phyloP scores from a whole-genome alignment of 2,113 vertebrate genomes.

The Vombatus ursinus region DNA sequence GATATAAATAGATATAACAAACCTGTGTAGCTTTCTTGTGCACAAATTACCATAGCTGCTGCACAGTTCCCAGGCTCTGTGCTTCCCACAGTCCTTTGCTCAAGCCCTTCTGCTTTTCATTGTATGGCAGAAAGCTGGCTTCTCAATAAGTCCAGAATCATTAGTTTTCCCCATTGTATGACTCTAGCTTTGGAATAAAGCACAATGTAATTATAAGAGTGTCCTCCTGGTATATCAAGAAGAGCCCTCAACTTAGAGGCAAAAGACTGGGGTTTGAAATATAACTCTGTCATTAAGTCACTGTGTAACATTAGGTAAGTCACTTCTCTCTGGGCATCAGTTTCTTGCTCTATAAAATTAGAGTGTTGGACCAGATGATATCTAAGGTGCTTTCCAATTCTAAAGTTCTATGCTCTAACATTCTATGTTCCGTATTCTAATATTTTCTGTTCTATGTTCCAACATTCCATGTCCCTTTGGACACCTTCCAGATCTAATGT shows the following conservation, averaged over 20 bases:
- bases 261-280: not conserved
- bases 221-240: not conserved
- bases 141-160: not conserved
- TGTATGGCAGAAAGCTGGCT: not conserved
- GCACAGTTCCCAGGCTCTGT: not conserved
- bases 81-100: not conserved
- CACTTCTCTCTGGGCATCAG: not conserved
- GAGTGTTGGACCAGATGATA: not conserved
- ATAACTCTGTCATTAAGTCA: not conserved
- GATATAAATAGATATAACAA: not conserved
- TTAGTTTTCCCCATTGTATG: not conserved
- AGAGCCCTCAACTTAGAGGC: not conserved
- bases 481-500: not conserved
- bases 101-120: not conserved
- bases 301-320: no score
- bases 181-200: not conserved
- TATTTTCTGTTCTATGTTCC: not conserved
- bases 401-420: not conserved
- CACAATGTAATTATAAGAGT: not conserved
- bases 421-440: not conserved
- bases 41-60: not conserved
- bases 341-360: not conserved
- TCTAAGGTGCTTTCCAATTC: not conserved
- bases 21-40: not conserved
- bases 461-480: not conserved